Conservation (phyloP, 2,888 invertebrate species). For the Leptogaster cylindrica region DNA sequence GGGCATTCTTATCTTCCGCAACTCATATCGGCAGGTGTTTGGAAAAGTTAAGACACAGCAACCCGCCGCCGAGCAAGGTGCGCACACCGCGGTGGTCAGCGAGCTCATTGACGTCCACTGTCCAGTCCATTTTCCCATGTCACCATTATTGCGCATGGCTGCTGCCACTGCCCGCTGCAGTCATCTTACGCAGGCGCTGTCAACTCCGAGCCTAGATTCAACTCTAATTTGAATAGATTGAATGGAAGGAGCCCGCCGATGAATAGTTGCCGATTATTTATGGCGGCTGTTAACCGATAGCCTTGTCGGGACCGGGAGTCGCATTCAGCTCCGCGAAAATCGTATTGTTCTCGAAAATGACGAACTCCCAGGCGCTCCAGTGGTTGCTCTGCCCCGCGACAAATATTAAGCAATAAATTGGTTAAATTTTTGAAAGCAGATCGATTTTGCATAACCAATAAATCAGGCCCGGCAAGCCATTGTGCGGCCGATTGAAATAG, state of each 20-base stretch:
- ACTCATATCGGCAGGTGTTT: constrained; percentile 27
- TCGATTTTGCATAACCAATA: constrained; percentile 10
- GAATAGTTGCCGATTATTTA: constrained; percentile 36
- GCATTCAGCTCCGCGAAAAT: constrained; percentile 9
- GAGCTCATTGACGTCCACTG: not conserved
- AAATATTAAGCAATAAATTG: constrained; percentile 25
- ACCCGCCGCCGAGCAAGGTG: constrained; percentile 1
- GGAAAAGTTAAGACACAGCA: constrained; percentile 12
- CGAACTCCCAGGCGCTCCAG: not conserved
- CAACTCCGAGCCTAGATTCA: constrained; percentile 20
- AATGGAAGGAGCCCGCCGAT: constrained; percentile 22
- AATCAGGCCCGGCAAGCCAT: not conserved
- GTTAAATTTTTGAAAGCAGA: constrained; percentile 8
- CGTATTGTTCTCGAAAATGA: constrained; percentile 27
- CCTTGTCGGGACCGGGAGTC: constrained; percentile 26
- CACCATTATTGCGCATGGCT: constrained; percentile 19
- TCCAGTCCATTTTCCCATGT: constrained; percentile 28
- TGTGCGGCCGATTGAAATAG: not conserved
- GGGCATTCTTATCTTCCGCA: constrained; percentile 21
- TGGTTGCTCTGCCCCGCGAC: not conserved
- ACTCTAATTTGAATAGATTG: constrained; percentile 33
- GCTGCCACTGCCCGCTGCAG: constrained; percentile 14
- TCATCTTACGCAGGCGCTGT: constrained; percentile 1
- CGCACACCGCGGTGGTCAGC: not conserved
- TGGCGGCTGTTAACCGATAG: constrained; percentile 37